Base-by-base conservation (phyloP, 2,113 vertebrate genomes). In the Pavo muticus region DNA sequence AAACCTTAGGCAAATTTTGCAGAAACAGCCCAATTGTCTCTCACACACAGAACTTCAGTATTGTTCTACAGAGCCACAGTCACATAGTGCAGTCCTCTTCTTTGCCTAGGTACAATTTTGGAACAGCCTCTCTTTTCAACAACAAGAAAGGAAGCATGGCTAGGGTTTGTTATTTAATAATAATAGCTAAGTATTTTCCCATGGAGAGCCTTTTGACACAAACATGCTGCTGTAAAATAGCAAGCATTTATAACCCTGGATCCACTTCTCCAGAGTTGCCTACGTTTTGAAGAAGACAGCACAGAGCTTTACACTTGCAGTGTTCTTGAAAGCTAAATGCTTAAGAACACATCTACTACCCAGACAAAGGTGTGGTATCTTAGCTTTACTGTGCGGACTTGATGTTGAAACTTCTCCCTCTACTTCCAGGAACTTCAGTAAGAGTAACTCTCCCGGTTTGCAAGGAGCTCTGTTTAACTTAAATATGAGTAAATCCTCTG, bases 41-140 rank as follows among this genome's bases (percentile, higher is more conserved):
- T 0, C 32, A n/a, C 15, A 23, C 20, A 3, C 2, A 4, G 20
- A 14, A 64, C n/a, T 1, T 39, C 17, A 44, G 15, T 44, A 6
- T 54, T 61, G 8, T 54, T 61, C 29, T 20, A 13, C 44, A 56
- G 50, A 67, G 39, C 20, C 14, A 11, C 1, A 3, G 20, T 30
- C 63, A 50, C 39, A 6, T 4, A 30, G 48, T 0, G 0, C 18
- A 32, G 7, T 14, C 35, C 17, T 80, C 29, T 19, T 4, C 9
- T 30, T 65, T 45, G 29, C n/a, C 32, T n/a, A 40, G 23, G 56
- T 45, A 64, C 9, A 35, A 75, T 80, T 92, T 57, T 39, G 40
- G 35, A 56, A 39, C 14, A 21, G 30, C 6, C 32, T 2, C 14
- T 54, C 30, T 61, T 7, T 4, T 14, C 14, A 56, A 14, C 14